These are phyloP conservation scores for Sylvia borin DNA, from an alignment of 2,797 vertebrate species.

Conservation along the genomic window DNA sequence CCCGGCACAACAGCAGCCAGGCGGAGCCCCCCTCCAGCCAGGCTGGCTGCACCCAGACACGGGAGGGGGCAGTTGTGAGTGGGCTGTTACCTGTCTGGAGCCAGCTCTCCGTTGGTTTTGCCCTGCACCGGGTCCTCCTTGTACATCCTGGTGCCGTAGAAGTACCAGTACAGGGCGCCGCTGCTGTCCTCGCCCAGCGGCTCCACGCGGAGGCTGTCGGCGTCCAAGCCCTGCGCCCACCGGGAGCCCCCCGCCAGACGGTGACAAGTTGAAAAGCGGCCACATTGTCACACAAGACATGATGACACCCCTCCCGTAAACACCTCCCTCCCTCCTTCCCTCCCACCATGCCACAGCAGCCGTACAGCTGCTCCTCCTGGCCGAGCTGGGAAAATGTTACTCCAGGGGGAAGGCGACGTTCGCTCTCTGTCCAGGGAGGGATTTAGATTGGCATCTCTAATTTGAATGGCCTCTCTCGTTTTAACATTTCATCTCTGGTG, in stretches of 20 bases:
- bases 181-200: slow-evolving; percentile 92
- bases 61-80: accelerated
- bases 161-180: slow-evolving; percentile 98
- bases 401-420: slow-evolving; percentile 37
- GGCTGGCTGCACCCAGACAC: background rate
- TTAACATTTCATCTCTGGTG: slow-evolving; percentile 61
- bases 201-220: slow-evolving; percentile 94
- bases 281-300: slow-evolving; percentile 56
- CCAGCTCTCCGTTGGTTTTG: slow-evolving; percentile 69
- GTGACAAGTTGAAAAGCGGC: slow-evolving; percentile 55
- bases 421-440: background rate
- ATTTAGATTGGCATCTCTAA: slow-evolving; percentile 67
- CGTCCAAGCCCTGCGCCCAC: slow-evolving; percentile 87
- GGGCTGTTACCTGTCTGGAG: slow-evolving; percentile 77
- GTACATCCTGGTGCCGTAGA: slow-evolving; percentile 97
- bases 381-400: slow-evolving; percentile 43
- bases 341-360: slow-evolving; percentile 50
- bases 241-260: slow-evolving; percentile 27
- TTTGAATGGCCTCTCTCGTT: slow-evolving; percentile 59
- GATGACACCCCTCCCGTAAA: slow-evolving; percentile 10
- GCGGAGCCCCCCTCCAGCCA: background rate
- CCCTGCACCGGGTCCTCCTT: slow-evolving; percentile 87
- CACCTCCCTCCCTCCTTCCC: slow-evolving; percentile 4
- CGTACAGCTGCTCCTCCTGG: slow-evolving; percentile 41
- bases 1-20: slow-evolving; percentile 43